A percentile compares a stretch with the other conserved stretches of the same genome.
Evolutionary conservation across 2,888 invertebrate genomes (phyloP).

Genomic region (Pachydiplax longipennis): DNA sequence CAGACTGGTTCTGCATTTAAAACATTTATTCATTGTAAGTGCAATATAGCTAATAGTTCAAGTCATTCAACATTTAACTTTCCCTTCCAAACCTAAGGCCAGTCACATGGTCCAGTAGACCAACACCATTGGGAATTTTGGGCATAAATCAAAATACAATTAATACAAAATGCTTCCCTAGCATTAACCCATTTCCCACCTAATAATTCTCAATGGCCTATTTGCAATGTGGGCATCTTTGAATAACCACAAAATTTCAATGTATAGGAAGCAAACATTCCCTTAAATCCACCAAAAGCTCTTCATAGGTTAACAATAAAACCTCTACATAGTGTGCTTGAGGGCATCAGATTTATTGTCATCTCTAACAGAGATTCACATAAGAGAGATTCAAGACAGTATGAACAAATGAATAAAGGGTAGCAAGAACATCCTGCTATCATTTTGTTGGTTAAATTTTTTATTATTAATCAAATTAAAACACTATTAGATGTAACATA

Average conservation of each 20-base stretch:
- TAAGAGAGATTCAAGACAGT: too few species aligned
- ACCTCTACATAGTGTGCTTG: neutral
- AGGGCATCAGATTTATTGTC: too few species aligned
- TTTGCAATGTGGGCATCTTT: neutral
- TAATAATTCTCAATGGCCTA: neutral
- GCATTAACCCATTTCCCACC: neutral
- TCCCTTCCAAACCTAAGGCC: constrained; percentile 15
- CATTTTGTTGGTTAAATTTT: too few species aligned
- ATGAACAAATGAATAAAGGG: too few species aligned
- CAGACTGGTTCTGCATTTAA: constrained; percentile 10
- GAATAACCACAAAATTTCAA: neutral
- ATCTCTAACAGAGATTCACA: too few species aligned
- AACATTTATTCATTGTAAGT: constrained; percentile 9
- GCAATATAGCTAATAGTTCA: neutral
- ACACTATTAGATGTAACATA: too few species aligned
- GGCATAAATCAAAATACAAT: neutral
- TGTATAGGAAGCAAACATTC: neutral
- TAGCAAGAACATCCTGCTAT: too few species aligned
- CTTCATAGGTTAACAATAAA: neutral
- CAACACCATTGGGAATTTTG: neutral
- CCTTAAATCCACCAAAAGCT: neutral
- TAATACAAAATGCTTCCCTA: neutral
- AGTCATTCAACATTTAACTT: neutral
- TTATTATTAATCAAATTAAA: too few species aligned
- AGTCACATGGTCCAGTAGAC: neutral